phyloP scores from a whole-genome alignment of 2,113 vertebrate species.

The Phyllostomus hastatus region DNA sequence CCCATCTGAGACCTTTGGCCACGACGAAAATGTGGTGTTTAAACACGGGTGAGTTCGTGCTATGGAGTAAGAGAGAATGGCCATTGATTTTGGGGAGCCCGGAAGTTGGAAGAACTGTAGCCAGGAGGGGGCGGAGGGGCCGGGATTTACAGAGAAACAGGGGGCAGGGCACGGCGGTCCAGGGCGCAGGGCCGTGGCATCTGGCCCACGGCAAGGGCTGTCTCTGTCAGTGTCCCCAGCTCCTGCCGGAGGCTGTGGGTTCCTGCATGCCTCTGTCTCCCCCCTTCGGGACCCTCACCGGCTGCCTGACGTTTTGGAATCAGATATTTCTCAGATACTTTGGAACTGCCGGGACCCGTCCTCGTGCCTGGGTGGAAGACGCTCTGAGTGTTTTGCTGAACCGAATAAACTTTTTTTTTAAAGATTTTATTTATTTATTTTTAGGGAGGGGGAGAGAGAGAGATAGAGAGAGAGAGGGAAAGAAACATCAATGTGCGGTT shows the following conservation, averaged over 20 bases:
- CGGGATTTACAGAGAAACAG: background rate
- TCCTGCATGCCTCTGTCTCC: fast-evolving
- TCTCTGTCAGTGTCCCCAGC: fast-evolving
- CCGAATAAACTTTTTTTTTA: background rate
- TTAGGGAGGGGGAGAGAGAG: too few relatives aligned
- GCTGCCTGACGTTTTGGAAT: fast-evolving
- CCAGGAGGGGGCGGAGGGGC: background rate
- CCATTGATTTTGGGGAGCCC: background rate
- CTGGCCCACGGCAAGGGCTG: fast-evolving
- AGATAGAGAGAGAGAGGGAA: too few relatives aligned
- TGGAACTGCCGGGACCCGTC: background rate
- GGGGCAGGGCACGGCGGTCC: background rate
- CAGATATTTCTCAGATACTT: background rate
- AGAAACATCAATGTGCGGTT: too few relatives aligned
- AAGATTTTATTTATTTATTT: too few relatives aligned
- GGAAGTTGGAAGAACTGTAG: background rate
- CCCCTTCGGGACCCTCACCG: background rate
- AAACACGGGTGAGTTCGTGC: background rate
- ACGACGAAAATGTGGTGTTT: background rate
- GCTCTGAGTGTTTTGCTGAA: background rate
- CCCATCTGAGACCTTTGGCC: background rate
- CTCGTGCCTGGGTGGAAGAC: background rate
- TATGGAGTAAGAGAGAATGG: background rate
- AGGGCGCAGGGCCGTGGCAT: fast-evolving
- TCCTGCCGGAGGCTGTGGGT: too few relatives aligned